A percentile compares a stretch with the other conserved stretches of the same genome.
Conservation (phyloP, 1,140 invertebrate species). For the Sitobion miscanthi region DNA sequence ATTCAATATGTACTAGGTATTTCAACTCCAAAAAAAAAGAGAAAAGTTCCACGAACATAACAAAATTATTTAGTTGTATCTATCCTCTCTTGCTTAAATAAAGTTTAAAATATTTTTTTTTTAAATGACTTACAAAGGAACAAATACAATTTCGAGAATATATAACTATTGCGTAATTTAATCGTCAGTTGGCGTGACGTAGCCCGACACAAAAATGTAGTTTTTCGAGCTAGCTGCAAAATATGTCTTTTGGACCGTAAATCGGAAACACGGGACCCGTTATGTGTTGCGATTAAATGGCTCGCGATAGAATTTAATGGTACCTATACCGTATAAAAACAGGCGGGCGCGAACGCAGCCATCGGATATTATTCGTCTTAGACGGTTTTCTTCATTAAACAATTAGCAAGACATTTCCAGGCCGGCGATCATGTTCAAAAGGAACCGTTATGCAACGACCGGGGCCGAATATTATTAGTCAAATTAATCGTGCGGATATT, state of each 20-base stretch:
- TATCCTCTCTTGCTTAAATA: background rate
- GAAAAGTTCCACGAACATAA: background rate
- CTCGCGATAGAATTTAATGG: background rate
- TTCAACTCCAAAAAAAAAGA: background rate
- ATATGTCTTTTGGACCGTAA: slow-evolving; percentile 26
- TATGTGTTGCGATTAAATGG: slow-evolving; percentile 35
- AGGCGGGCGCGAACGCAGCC: background rate
- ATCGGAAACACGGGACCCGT: slow-evolving; percentile 17
- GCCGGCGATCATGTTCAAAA: background rate
- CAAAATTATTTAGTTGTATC: background rate
- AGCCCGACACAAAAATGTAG: background rate
- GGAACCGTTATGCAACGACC: background rate
- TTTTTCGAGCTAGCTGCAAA: background rate
- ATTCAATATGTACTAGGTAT: background rate
- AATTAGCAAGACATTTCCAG: slow-evolving; percentile 22
- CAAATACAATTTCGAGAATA: background rate
- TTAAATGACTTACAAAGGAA: background rate
- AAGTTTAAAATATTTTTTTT: background rate
- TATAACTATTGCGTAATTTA: background rate
- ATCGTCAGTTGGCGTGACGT: background rate
- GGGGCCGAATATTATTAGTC: slow-evolving; percentile 22
- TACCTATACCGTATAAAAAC: background rate
- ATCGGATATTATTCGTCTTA: background rate
- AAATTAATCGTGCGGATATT: slow-evolving; percentile 47
- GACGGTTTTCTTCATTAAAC: slow-evolving; percentile 40